phyloP scores from a whole-genome alignment of 2,113 vertebrate species.

The Indicator maculatus region DNA sequence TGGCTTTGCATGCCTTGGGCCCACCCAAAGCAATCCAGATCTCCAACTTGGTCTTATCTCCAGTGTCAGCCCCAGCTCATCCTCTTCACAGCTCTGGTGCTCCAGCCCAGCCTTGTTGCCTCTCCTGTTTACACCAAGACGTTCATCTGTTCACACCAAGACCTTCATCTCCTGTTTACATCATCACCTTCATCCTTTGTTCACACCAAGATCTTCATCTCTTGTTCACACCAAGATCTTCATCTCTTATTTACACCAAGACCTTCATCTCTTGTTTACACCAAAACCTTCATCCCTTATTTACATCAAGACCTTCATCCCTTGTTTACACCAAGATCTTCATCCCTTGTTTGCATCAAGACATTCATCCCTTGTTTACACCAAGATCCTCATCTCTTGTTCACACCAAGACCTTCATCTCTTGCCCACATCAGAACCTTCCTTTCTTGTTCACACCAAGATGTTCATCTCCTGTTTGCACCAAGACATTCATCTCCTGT shows the following conservation, averaged over 20 bases:
- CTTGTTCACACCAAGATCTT: neutral
- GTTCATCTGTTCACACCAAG: neutral
- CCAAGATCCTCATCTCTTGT: neutral
- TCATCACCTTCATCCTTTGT: neutral
- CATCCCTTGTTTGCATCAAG: neutral
- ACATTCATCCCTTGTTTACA: neutral
- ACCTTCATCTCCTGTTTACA: neutral
- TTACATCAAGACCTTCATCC: neutral
- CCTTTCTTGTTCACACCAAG: neutral
- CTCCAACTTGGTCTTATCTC: neutral
- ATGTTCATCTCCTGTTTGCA: neutral
- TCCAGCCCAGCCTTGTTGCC: fast-evolving
- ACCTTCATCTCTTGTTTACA: neutral
- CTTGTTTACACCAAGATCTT: neutral
- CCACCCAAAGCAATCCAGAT: neutral
- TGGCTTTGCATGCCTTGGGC: neutral
- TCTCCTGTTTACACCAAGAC: neutral
- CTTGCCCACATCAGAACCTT: neutral
- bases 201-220: neutral
- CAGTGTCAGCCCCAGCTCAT: neutral
- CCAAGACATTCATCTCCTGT: neutral
- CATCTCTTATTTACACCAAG: neutral
- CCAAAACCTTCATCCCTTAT: neutral
- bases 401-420: neutral
- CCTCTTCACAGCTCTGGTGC: neutral